phyloP scores from a whole-genome alignment of 1,140 invertebrate species.

The Chrysopa pallens region DNA sequence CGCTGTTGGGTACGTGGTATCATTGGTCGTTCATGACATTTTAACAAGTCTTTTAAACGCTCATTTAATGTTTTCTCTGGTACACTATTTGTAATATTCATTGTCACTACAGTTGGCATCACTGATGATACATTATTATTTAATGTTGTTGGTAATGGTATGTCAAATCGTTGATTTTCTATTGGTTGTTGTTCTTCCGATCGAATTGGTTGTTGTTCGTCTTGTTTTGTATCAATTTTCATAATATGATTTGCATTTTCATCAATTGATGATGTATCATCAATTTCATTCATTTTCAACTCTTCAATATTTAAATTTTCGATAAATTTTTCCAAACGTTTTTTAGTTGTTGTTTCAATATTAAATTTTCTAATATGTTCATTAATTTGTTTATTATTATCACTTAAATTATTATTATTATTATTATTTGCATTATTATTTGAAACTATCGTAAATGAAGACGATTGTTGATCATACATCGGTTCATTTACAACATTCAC shows the following conservation, averaged over 20 bases:
- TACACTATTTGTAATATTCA: too few species aligned
- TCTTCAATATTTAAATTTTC: too few species aligned
- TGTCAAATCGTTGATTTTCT: background rate
- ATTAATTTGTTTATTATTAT: background rate
- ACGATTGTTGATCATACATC: background rate
- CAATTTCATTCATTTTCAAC: too few species aligned
- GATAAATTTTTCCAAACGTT: too few species aligned
- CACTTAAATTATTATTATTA: background rate
- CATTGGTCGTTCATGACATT: slow-evolving; percentile 44
- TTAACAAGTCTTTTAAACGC: slow-evolving; percentile 27
- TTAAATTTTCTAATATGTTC: background rate
- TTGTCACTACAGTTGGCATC: background rate
- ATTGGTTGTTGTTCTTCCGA: background rate
- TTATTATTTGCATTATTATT: background rate
- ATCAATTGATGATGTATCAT: background rate
- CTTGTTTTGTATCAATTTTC: background rate
- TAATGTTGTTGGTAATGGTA: background rate
- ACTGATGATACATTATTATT: slow-evolving; percentile 1
- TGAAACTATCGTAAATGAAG: background rate
- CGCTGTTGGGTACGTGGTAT: slow-evolving; percentile 48
- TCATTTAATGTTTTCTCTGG: slow-evolving; percentile 6
- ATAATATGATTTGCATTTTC: background rate
- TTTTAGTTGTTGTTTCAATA: background rate
- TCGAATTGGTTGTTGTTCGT: background rate
- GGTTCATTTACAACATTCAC: background rate